Evolutionary conservation across 2,888 invertebrate genomes (phyloP), one percentile per base, ranked within the genome.

Genomic region (Drosophila leonis): DNA sequence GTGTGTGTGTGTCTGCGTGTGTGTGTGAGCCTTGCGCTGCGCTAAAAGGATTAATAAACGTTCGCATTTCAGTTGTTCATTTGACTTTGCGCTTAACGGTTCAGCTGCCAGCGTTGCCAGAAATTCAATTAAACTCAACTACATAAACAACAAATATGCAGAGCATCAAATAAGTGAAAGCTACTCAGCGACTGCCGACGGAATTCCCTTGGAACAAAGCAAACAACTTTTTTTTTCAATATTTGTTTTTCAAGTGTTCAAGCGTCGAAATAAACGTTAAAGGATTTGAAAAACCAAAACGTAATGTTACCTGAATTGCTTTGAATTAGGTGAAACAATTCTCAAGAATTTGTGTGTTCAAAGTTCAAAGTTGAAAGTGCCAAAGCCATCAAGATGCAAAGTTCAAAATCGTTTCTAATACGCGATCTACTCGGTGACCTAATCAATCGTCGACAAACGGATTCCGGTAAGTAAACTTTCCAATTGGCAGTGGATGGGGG

Each of bases 321-420:
- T 41, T 73, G 29, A 68, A 35, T 35, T 31, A 13, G 1, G 1
- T 8, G 15, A n/a, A 27, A n/a, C 18, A 13, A 12, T 72, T 65
- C 57, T 5, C 15, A 20, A 20, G 9, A 10, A n/a, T 6, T 65
- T 56, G 15, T 65, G 18, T 39, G 27, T 8, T n/a, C n/a, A n/a
- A n/a, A n/a, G 12, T 57, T 52, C 12, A 15, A 49, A n/a, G 46
- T 31, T 8, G 0, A 15, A 12, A 12, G 48, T 18, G 48, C 48
- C 12, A 29, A 24, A 41, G 37, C 39, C 15, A 24, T 13, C 9
- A 82, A 62, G 73, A 93, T 93, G 93, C 95, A 92, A 83, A 95
- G 94, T 80, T 94, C 95, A 87, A 97, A 97, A 92, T 97, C 97
- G 12, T 97, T 97, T 93, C 93, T 97, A 72, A 97, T 97, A 80